Evolutionary conservation across 2,888 invertebrate species (phyloP), one percentile per base, ranked within the genome.

Genomic region (Fabriciana adippe): DNA sequence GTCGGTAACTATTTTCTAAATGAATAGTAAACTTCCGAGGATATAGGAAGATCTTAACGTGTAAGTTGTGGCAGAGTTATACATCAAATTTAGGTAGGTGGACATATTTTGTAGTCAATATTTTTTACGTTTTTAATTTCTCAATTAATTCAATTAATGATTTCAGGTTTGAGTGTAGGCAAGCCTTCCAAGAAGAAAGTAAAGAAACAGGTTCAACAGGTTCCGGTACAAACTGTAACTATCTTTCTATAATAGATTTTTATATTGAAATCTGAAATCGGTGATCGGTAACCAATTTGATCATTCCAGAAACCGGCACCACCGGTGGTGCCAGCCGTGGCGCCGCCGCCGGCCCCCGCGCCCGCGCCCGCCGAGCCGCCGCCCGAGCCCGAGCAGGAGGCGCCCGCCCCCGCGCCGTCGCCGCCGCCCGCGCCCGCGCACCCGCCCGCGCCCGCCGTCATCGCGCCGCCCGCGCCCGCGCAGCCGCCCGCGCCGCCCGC

Each of bases 111-210:
- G 16, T 26, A 53, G 14, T 59, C 16, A 16, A 47, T 53, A 57
- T 57, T 48, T 11, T 15, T 50, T 48, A 51, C 6, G 41, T 50
- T 35, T 35, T 18, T 57, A 51, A n/a, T 18, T 48, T 48, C 18
- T 56, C 56, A 35, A 35, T 13, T 54, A 15, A 66, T 54, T 51
- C 31, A 18, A 64, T 35, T n/a, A 45, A 16, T 69, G 45, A 65
- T 89, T 88, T 51, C 87, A 89, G 91, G 90, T 72, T 82, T 87
- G 35, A 87, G 83, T 55, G 79, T 85, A 21, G 87, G 86, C 66
- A 86, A 89, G 78, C 88, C 89, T 55, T 86, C 88, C 16, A 92
- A 92, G 82, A 92, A 92, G 83, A 92, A 92, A 83, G 74, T 81
- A 48, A 92, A 91, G 80, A 92, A 91, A 74, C 85, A 85, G 72